A percentile compares a stretch with the other conserved stretches of the same genome.
Evolutionary conservation across 1,140 invertebrate genomes (phyloP).

Genomic region (Protaetia brevitarsis): DNA sequence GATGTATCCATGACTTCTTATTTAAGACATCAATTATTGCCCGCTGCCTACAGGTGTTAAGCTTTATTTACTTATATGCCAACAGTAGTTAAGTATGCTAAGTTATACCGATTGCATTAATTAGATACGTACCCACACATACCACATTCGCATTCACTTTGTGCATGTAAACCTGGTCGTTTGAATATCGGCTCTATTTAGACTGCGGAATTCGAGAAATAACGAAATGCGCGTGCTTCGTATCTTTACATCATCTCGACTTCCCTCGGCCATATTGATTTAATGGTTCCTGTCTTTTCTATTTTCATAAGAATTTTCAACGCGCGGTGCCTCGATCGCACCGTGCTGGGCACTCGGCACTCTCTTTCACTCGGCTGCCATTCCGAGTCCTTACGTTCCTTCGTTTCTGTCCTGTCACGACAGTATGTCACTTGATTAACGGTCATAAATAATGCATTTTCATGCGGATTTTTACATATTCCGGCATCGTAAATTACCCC

Average conservation of each 20-base stretch:
- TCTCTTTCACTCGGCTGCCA: neutral
- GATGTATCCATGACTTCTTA: no score
- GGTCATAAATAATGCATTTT: conserved; percentile 12
- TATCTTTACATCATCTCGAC: conserved; percentile 2
- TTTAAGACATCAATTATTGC: no score
- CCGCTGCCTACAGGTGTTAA: no score
- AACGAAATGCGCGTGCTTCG: neutral
- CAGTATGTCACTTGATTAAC: conserved; percentile 15
- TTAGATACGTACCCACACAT: no score
- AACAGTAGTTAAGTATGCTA: no score
- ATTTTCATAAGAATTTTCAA: conserved; percentile 14
- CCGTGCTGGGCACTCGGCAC: neutral
- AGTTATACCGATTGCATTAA: no score
- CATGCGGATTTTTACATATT: conserved; percentile 16
- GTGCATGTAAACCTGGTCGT: no score
- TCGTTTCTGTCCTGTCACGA: conserved; percentile 3
- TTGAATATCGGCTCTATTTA: no score
- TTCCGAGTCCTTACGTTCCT: neutral
- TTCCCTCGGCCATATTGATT: conserved; percentile 15
- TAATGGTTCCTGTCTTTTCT: conserved; percentile 11
- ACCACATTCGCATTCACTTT: no score
- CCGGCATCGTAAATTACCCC: conserved; percentile 8
- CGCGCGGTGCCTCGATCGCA: neutral
- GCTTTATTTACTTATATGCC: no score
- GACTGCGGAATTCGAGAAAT: no score